Base-by-base conservation (phyloP, 2,113 vertebrate genomes). In the Vanacampus margaritifer region DNA sequence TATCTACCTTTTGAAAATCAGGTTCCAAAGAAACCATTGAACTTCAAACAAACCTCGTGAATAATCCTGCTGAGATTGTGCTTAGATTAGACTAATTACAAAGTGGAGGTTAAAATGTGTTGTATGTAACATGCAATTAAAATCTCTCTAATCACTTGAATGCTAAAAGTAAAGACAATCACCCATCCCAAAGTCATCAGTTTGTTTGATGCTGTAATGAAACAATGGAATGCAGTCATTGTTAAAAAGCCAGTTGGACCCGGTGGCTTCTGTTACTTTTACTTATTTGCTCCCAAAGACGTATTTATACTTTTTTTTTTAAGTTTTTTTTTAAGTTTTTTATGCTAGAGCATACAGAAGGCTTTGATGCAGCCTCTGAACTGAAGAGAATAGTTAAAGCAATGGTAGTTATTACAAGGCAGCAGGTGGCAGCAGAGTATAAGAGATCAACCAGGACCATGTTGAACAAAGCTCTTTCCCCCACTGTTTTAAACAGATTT, bases 11-110 rank as follows among this genome's bases (percentile, higher is more conserved):
- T 84, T 90, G 84, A 90, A 92, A 92, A 86, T 71, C 79, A 65
- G 73, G 74, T 91, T 89, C 86, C 88, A 76, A 82, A 65, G 80
- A 86, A 90, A 89, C 82, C 74, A 78, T 80, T 88, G 83, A 87
- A 88, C 90, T 91, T 93, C 91, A 93, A 93, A 91, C 90, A 91
- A 84, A 85, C 84, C 87, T 91, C 86, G 90, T 89, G 91, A 89
- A 90, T 91, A 90, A 86, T 89, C 87, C 83, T 45, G 60, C 72
- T 41, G 74, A 83, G 83, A 71, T 72, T 54, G 85, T 87, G 82
- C 86, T 91, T 82, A 86, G 90, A 91, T 91, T 83, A 89, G 83
- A 75, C 75, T 85, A 81, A 87, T 90, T 89, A 79, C 69, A 71
- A 74, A 80, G 70, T 65, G 65, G 57, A 76, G 69, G 79, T 78